These are phyloP conservation scores for Azemiops feae DNA, from an alignment of 2,113 vertebrate species.

Conservation along the genomic window DNA sequence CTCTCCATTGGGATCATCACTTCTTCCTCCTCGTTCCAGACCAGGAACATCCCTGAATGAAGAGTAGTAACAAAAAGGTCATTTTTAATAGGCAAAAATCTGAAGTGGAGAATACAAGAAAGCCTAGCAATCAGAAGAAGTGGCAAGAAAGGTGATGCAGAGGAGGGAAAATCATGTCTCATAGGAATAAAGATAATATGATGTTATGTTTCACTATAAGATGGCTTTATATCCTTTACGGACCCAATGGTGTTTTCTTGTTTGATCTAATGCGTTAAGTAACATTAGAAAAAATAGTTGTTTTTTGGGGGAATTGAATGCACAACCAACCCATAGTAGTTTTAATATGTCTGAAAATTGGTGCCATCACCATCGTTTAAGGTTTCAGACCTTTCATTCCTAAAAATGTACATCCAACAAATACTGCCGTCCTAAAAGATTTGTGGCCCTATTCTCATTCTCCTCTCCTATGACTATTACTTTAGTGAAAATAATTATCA, in stretches of 20 bases:
- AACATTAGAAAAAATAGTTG: background rate
- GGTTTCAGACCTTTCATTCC: background rate
- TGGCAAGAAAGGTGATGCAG: background rate
- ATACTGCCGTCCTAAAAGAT: background rate
- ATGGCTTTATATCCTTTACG: background rate
- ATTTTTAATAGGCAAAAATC: background rate
- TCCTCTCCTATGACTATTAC: background rate
- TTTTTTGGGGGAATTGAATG: background rate
- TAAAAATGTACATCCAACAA: background rate
- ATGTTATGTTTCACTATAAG: background rate
- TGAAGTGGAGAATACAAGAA: background rate
- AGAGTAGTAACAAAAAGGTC: background rate
- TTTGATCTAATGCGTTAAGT: background rate
- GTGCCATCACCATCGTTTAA: background rate
- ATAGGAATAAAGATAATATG: background rate
- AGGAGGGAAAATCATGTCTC: background rate
- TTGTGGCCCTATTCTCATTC: background rate
- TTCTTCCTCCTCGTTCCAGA: slow-evolving; percentile 66
- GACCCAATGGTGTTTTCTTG: background rate
- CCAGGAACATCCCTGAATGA: slow-evolving; percentile 60
- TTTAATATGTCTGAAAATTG: background rate
- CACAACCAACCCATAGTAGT: background rate
- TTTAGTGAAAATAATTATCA: background rate
- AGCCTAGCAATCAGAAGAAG: background rate
- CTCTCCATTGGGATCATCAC: slow-evolving; percentile 76